Evolutionary conservation across 2,113 vertebrate species (phyloP).

Genomic region (Neotoma lepida): DNA sequence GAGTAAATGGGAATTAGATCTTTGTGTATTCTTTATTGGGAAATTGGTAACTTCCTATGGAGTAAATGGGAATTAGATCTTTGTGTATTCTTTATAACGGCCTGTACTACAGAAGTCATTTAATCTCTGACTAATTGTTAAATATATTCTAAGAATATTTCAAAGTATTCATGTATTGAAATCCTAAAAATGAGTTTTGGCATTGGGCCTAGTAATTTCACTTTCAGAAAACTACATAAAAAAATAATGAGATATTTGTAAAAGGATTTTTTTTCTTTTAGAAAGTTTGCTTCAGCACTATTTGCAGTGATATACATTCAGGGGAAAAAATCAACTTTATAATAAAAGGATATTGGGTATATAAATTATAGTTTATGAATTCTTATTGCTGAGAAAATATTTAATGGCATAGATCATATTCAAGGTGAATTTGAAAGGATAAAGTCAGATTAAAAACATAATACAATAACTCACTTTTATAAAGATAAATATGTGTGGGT

Average conservation of each 20-base stretch:
- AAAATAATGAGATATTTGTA: conserved; percentile 57
- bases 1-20: too few relatives aligned
- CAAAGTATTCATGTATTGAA: not conserved
- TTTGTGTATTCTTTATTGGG: too few relatives aligned
- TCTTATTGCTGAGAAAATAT: conserved; percentile 40
- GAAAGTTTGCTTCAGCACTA: conserved; percentile 58
- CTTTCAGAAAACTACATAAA: conserved; percentile 45
- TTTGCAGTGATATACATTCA: not conserved
- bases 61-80: not conserved
- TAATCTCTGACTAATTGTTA: not conserved
- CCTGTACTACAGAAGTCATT: not conserved
- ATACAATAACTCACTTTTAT: conserved; percentile 3
- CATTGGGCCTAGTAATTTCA: conserved; percentile 42
- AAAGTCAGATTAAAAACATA: not conserved
- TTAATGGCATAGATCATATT: conserved; percentile 28
- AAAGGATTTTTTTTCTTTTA: conserved; percentile 45
- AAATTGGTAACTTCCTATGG: not conserved
- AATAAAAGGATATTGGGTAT: conserved; percentile 36
- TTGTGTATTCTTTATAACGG: not conserved
- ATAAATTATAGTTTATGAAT: conserved; percentile 44
- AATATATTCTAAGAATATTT: conserved; percentile 17
- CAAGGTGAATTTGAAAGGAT: conserved; percentile 46
- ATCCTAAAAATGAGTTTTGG: conserved; percentile 35
- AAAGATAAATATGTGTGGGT: not conserved
- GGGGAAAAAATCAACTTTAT: conserved; percentile 37